phyloP scores from a whole-genome alignment of 2,797 vertebrate species.

The Rhynchonycteris naso region DNA sequence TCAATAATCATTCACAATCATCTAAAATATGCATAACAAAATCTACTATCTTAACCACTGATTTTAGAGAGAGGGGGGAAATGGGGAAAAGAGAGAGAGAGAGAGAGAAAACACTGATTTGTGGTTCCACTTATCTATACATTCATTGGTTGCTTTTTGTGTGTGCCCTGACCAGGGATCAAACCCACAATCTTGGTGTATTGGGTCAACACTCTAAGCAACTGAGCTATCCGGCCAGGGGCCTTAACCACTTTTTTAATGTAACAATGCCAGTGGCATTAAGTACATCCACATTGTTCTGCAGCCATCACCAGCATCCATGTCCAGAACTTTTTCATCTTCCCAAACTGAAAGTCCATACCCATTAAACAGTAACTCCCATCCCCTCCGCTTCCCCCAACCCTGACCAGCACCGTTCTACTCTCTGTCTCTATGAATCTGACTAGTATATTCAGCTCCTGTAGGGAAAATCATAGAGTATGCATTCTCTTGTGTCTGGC shows the following conservation, averaged over 20 bases:
- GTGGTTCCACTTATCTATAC: too few species aligned
- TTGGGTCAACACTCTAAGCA: too few species aligned
- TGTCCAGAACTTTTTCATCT: neutral
- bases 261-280: neutral
- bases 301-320: neutral
- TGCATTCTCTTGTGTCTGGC: neutral
- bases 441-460: neutral
- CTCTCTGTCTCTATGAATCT: neutral
- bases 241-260: neutral
- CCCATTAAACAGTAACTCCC: neutral
- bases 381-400: accelerated
- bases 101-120: too few species aligned
- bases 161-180: too few species aligned
- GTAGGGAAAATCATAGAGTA: neutral
- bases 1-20: neutral
- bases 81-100: too few species aligned
- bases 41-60: neutral
- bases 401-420: neutral
- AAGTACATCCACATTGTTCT: too few species aligned
- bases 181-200: too few species aligned
- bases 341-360: neutral
- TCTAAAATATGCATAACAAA: neutral
- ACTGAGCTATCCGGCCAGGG: too few species aligned
- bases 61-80: too few species aligned
- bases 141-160: too few species aligned